Conservation (phyloP, 30 jellyfish, hydroid and myxozoan species). For the Clytia hemisphaerica region DNA sequence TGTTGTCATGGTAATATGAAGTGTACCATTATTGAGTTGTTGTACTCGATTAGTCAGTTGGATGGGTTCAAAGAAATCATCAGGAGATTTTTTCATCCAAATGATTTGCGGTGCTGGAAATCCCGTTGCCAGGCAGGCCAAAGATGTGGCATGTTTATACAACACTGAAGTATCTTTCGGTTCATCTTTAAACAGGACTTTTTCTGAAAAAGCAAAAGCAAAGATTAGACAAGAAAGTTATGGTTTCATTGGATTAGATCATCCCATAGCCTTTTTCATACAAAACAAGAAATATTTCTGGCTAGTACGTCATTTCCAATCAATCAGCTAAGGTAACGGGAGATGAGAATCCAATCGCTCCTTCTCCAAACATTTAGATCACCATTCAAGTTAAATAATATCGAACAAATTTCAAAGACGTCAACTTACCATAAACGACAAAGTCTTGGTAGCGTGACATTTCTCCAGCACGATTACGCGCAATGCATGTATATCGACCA, state of each 20-base stretch:
- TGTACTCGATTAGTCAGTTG: constrained; percentile 32
- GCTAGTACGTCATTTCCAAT: too few species aligned
- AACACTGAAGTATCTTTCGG: constrained; percentile 61
- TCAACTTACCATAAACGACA: constrained; percentile 56
- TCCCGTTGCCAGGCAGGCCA: constrained; percentile 67
- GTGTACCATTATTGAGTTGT: constrained; percentile 69
- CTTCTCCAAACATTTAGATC: too few species aligned
- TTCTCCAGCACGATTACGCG: constrained; percentile 65
- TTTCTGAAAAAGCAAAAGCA: constrained; percentile 11
- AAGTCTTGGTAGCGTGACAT: constrained; percentile 64
- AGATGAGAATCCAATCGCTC: constrained; percentile 41
- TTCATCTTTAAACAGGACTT: constrained; percentile 14
- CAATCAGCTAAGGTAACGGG: too few species aligned
- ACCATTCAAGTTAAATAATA: constrained; percentile 39
- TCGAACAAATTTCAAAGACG: neutral
- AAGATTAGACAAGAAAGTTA: neutral
- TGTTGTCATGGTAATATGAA: constrained; percentile 26
- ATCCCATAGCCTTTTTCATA: neutral
- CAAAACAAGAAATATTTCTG: neutral
- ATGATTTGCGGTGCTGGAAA: constrained; percentile 88
- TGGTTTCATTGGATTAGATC: neutral
- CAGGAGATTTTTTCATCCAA: constrained; percentile 50
- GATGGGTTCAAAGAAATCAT: neutral
- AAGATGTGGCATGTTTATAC: constrained; percentile 33
- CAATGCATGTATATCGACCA: constrained; percentile 89